phyloP scores from a whole-genome alignment of 2,888 invertebrate species.

The Plemyria rubiginata region DNA sequence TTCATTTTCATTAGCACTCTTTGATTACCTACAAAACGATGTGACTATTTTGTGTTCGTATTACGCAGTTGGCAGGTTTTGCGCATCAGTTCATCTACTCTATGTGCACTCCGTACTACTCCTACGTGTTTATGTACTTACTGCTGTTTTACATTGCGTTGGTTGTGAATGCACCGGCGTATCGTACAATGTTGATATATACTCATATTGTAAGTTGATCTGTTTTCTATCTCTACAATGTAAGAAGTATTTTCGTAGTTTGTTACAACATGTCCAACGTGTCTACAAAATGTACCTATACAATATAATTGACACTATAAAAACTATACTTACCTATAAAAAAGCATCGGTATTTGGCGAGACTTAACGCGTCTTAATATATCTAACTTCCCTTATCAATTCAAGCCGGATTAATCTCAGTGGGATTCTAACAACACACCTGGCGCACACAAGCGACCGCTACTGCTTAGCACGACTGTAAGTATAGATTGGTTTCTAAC shows the following conservation, averaged over 20 bases:
- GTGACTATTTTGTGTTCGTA: neutral
- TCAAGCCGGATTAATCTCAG: conserved; percentile 37
- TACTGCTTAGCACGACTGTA: conserved; percentile 3
- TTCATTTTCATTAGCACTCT: too few relatives aligned
- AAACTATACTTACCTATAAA: too few relatives aligned
- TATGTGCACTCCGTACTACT: neutral
- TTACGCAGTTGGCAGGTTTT: conserved; percentile 1
- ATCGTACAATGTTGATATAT: too few relatives aligned
- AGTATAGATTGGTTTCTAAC: neutral
- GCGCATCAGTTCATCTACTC: neutral
- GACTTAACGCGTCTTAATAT: conserved; percentile 1
- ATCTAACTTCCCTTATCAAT: conserved; percentile 39
- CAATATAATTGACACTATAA: too few relatives aligned
- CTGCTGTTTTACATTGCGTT: neutral
- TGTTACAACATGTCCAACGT: too few relatives aligned
- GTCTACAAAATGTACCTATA: too few relatives aligned
- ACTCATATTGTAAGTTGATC: too few relatives aligned
- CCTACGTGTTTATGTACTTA: neutral
- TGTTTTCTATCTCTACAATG: neutral
- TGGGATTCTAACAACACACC: conserved; percentile 26
- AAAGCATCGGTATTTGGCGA: conserved; percentile 8
- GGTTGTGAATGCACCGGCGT: too few relatives aligned
- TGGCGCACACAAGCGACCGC: conserved; percentile 10
- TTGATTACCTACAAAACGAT: too few relatives aligned
- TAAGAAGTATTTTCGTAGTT: neutral